phyloP scores from a whole-genome alignment of 2,113 vertebrate species.

The Microtus ochrogaster region DNA sequence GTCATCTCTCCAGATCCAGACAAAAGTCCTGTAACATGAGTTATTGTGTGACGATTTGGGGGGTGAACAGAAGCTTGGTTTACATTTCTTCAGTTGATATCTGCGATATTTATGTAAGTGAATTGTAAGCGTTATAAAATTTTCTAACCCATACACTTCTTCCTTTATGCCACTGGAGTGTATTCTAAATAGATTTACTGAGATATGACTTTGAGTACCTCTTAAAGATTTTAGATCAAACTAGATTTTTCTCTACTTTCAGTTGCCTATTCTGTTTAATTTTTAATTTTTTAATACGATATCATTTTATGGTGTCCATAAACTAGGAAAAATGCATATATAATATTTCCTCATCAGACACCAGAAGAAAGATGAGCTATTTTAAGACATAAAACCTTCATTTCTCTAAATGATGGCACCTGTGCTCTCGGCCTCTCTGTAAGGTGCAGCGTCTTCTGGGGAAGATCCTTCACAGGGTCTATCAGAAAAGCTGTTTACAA shows the following conservation, averaged over 20 bases:
- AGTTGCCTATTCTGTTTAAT: conserved; percentile 77
- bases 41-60: not conserved
- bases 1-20: not conserved
- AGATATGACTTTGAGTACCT: not conserved
- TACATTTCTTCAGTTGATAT: not conserved
- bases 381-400: conserved; percentile 85
- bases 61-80: not conserved
- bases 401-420: conserved; percentile 83
- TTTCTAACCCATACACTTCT: not conserved
- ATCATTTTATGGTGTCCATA: conserved; percentile 81
- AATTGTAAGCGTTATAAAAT: conserved; percentile 57
- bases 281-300: conserved; percentile 78
- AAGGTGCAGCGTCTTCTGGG: conserved; percentile 81
- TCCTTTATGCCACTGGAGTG: not conserved
- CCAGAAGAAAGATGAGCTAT: conserved; percentile 82
- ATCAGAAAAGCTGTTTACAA: conserved; percentile 86
- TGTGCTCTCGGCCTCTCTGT: conserved; percentile 77
- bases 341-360: conserved; percentile 78
- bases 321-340: conserved; percentile 75
- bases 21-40: not conserved
- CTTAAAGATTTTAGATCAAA: conserved; percentile 54
- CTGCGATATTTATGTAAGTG: conserved; percentile 32
- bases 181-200: conserved; percentile 31
- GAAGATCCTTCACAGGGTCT: conserved; percentile 82
- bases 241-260: conserved; percentile 39